Percentiles rank a stretch among this genome's conserved stretches.
These are phyloP conservation scores for Abramis brama DNA, from an alignment of 2,113 vertebrate genomes.

Conservation along the genomic window DNA sequence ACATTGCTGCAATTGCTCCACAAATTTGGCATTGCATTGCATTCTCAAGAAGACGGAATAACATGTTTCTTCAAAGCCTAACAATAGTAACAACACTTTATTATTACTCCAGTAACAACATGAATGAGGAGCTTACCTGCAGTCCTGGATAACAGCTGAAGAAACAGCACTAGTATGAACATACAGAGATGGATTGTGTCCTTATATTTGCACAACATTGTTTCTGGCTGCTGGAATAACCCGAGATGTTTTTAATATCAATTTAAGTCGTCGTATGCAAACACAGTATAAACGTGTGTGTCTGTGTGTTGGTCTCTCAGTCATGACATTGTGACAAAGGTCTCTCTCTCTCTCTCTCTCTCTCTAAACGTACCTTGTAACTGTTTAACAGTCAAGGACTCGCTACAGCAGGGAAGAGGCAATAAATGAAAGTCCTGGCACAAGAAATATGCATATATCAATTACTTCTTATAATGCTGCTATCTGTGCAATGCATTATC, in stretches of 20 bases:
- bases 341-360: constrained; percentile 2
- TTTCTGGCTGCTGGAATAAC: background rate
- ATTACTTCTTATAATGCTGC: background rate
- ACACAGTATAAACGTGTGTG: background rate
- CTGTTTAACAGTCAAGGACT: background rate
- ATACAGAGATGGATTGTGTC: background rate
- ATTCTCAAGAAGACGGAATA: background rate
- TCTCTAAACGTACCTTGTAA: background rate
- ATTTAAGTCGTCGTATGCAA: background rate
- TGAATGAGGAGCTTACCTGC: background rate
- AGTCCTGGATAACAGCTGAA: constrained; percentile 15
- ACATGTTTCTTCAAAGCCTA: background rate
- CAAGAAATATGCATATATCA: background rate
- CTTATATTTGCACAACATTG: background rate
- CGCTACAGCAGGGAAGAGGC: background rate
- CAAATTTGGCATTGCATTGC: background rate
- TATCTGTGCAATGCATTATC: background rate
- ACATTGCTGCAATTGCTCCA: background rate
- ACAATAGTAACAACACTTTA: background rate
- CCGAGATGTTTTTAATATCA: background rate
- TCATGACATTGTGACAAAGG: constrained; percentile 39
- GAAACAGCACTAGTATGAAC: background rate
- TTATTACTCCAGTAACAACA: background rate
- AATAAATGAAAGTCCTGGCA: background rate
- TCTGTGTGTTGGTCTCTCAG: background rate